These are phyloP conservation scores for Clamator glandarius DNA, from an alignment of 2,797 vertebrate genomes.

Conservation along the genomic window DNA sequence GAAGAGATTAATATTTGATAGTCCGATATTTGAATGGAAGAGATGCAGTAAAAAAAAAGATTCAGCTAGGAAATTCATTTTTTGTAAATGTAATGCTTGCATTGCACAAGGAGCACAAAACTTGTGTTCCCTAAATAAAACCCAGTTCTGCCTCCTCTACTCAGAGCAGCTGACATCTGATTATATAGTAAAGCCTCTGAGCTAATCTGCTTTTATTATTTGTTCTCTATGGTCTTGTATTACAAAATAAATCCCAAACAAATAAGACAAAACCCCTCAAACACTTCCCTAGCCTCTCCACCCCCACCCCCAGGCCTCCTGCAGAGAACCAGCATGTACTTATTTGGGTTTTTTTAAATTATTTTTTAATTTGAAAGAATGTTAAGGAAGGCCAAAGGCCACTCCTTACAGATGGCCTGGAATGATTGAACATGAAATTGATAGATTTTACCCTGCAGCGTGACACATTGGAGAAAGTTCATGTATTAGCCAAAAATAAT, in stretches of 20 bases:
- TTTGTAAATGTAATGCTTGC: not conserved
- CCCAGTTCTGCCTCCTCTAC: not conserved
- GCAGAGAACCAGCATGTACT: not conserved
- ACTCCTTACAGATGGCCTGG: not conserved
- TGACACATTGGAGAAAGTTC: not conserved
- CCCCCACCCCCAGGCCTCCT: too few species aligned
- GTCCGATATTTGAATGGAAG: not conserved
- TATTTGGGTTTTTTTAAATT: not conserved
- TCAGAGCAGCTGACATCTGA: not conserved
- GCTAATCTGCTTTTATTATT: not conserved
- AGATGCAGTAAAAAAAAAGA: not conserved
- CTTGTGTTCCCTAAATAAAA: not conserved
- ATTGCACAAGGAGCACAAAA: not conserved
- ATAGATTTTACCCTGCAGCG: not conserved
- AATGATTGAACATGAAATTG: not conserved
- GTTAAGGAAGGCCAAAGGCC: not conserved
- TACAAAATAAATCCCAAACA: not conserved
- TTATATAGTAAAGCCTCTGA: not conserved
- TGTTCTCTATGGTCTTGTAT: not conserved
- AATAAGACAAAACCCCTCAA: not conserved
- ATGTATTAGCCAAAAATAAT: not conserved
- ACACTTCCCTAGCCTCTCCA: too few species aligned
- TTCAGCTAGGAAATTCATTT: not conserved
- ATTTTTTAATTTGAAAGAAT: not conserved
- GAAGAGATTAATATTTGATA: conserved; percentile 20